Base-by-base conservation (phyloP, 2,888 invertebrate genomes). In the Ectobius pallidus region DNA sequence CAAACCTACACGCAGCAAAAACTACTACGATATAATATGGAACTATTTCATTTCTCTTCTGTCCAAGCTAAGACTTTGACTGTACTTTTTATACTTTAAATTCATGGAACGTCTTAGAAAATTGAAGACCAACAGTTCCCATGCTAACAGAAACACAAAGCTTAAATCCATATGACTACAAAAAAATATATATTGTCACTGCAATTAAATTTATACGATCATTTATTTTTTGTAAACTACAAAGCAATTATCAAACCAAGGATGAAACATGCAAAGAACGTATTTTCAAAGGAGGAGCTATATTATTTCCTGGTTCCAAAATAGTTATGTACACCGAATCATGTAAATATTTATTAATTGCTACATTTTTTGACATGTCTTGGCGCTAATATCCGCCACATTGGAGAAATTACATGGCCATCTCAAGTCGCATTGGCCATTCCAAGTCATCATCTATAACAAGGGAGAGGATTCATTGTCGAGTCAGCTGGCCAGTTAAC, bases 191-290 rank as follows among this genome's bases (percentile, higher is more conserved):
- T 61, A 61, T 34, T 68, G 68, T 69, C 70, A 72, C 62, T 74
- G 74, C 70, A 72, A 67, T 55, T 69, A 61, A 73, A 73, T 73
- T 73, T 71, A 49, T 75, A 67, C 65, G 70, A 65, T 65, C 62
- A 71, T 73, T 74, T 68, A 70, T 74, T 71, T n/a, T n/a, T 75
- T 65, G 55, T 73, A 67, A 75, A 75, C 75, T 75, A 75, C 75
- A 72, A 73, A 76, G 76, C 73, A 75, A 72, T 72, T 73, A 74
- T 74, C 76, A 76, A 76, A 75, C 75, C 73, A 74, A 75, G 72
- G 72, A 73, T 70, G 73, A 75, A 73, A 73, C 72, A 75, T 74
- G 76, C 74, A 75, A 76, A 75, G 67, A 75, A 74, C 70, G 67
- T 76, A 73, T 73, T 72, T 73, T 69, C 69, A 73, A 76, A 67